Evolutionary conservation across 2,113 vertebrate species (phyloP).

Genomic region (Coptodon bakossiorum): DNA sequence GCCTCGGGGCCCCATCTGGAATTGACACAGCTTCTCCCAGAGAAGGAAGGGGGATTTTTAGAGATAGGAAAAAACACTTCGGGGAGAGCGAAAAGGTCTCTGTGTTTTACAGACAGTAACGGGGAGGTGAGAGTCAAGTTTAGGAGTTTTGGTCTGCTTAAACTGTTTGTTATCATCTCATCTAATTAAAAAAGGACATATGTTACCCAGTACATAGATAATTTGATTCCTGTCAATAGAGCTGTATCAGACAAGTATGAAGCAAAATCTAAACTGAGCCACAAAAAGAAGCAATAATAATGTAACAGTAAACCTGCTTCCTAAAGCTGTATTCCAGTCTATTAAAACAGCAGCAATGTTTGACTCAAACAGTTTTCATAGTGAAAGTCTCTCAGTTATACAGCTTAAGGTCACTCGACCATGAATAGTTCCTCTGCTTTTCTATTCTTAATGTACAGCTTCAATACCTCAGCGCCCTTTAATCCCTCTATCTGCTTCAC

Average conservation of each 20-base stretch:
- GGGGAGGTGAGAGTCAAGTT: neutral
- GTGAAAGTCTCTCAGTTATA: neutral
- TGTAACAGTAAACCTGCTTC: neutral
- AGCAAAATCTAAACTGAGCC: neutral
- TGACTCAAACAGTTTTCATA: neutral
- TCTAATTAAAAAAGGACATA: neutral
- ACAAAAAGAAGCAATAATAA: rapidly evolving
- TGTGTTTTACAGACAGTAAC: neutral
- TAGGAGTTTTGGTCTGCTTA: neutral
- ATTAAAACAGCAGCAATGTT: neutral
- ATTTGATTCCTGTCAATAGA: rapidly evolving
- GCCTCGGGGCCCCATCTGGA: slow-evolving; percentile 55
- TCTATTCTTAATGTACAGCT: neutral
- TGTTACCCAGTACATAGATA: neutral
- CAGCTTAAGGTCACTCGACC: neutral
- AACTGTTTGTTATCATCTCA: neutral
- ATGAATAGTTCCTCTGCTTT: neutral
- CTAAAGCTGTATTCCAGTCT: neutral
- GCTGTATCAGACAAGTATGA: rapidly evolving
- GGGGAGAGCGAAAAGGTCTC: neutral
- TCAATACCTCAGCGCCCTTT: rapidly evolving
- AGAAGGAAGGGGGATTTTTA: slow-evolving; percentile 19
- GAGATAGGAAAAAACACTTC: neutral
- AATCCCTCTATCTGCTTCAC: neutral
- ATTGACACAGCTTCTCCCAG: slow-evolving; percentile 34